These are phyloP conservation scores for Megaptera novaeangliae DNA, from an alignment of 2,113 vertebrate genomes.

Conservation along the genomic window DNA sequence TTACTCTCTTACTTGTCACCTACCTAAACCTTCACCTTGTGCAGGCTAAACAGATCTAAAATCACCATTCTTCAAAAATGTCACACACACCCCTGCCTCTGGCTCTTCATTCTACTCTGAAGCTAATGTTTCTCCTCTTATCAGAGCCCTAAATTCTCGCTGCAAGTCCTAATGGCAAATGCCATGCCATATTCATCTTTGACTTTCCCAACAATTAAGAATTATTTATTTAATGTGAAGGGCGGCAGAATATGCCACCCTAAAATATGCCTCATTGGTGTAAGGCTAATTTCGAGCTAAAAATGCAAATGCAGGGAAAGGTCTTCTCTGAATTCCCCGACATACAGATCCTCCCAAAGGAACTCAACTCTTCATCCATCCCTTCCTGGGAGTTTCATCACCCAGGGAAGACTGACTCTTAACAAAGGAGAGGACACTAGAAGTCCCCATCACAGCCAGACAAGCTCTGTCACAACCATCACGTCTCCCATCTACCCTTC, in stretches of 20 bases:
- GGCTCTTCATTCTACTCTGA: neutral
- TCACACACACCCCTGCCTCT: too few species aligned
- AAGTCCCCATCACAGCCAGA: neutral
- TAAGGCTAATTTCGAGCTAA: neutral
- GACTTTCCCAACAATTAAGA: neutral
- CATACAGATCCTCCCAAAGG: neutral
- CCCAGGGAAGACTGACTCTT: neutral
- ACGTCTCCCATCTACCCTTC: neutral
- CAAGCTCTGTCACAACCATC: neutral
- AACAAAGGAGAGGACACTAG: neutral
- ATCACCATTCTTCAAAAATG: neutral
- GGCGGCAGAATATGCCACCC: neutral
- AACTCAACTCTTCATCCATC: neutral
- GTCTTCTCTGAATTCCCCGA: neutral
- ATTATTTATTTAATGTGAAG: neutral
- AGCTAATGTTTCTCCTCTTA: neutral
- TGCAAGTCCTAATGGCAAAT: neutral
- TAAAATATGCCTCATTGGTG: neutral
- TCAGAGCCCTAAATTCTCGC: neutral
- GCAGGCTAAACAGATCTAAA: neutral
- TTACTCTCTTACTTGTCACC: neutral
- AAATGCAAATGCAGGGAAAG: neutral
- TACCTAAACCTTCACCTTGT: neutral
- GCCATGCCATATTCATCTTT: neutral
- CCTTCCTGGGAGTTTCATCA: neutral